phyloP scores from a whole-genome alignment of 2,888 invertebrate species.

The Margaritifera margaritifera region DNA sequence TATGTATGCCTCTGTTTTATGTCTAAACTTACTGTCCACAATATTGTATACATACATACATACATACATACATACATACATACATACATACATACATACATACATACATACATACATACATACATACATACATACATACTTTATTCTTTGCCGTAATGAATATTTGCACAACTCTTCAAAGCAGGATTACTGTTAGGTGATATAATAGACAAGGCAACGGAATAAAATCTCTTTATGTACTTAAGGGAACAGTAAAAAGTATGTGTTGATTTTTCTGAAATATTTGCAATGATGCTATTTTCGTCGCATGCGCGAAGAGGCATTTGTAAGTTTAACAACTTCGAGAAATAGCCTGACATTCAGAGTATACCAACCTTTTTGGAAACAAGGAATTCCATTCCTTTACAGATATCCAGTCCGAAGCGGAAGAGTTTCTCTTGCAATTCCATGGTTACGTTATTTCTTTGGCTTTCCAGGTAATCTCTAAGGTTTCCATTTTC shows the following conservation, averaged over 20 bases:
- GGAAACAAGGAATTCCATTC: constrained; percentile 52
- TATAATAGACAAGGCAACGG: background rate
- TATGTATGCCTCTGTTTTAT: no score
- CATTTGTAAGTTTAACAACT: no score
- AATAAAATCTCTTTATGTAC: background rate
- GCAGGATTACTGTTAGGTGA: background rate
- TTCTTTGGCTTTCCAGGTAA: constrained; percentile 31
- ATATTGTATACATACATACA: no score
- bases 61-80: no score
- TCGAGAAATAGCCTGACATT: background rate
- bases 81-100: no score
- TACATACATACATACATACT: no score
- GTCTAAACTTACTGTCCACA: no score
- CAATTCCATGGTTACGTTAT: constrained; percentile 33
- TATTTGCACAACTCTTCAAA: no score
- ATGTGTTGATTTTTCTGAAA: background rate
- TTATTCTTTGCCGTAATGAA: no score
- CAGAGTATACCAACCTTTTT: constrained; percentile 24
- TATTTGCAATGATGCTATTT: background rate
- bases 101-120: no score
- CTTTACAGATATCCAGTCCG: constrained; percentile 38
- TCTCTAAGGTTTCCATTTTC: constrained; percentile 45
- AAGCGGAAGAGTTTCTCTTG: constrained; percentile 44
- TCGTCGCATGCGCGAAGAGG: background rate
- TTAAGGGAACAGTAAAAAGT: constrained; percentile 1